Conservation (phyloP, 2,888 invertebrate species). For the Germaria angustata region DNA sequence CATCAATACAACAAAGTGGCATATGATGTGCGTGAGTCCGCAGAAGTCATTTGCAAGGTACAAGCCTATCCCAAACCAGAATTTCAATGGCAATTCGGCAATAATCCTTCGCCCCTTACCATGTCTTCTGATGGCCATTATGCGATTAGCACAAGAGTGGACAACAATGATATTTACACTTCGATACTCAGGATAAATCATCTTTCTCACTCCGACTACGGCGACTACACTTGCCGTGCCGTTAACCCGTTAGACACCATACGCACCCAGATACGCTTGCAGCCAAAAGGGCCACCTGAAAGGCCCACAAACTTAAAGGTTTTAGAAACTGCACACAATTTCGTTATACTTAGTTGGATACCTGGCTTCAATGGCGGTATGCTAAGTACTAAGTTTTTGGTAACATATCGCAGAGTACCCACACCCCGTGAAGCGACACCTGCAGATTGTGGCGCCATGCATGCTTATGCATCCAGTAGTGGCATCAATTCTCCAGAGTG, state of each 20-base stretch:
- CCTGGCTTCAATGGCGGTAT: constrained; percentile 95
- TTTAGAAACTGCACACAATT: constrained; percentile 88
- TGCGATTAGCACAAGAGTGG: constrained; percentile 88
- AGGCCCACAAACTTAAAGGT: constrained; percentile 87
- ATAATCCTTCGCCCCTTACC: constrained; percentile 86
- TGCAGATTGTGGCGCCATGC: constrained; percentile 81
- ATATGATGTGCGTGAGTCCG: constrained; percentile 90
- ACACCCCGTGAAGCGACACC: constrained; percentile 82
- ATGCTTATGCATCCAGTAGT: constrained; percentile 31
- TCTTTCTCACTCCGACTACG: constrained; percentile 90
- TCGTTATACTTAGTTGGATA: constrained; percentile 91
- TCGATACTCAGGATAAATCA: constrained; percentile 87
- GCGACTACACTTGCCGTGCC: constrained; percentile 93
- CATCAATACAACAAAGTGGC: constrained; percentile 94
- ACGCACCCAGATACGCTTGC: constrained; percentile 88
- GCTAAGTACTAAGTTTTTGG: constrained; percentile 90
- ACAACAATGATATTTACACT: constrained; percentile 91
- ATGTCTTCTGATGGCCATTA: constrained; percentile 92
- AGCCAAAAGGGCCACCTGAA: constrained; percentile 93
- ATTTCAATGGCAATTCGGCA: constrained; percentile 93
- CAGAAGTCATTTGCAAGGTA: constrained; percentile 92
- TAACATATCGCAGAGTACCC: constrained; percentile 87
- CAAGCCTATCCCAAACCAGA: constrained; percentile 95
- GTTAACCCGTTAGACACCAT: constrained; percentile 90
- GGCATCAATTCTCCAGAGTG: constrained; percentile 82